Evolutionary conservation across 2,113 vertebrate species (phyloP).

Genomic region (Tragulus kanchil): DNA sequence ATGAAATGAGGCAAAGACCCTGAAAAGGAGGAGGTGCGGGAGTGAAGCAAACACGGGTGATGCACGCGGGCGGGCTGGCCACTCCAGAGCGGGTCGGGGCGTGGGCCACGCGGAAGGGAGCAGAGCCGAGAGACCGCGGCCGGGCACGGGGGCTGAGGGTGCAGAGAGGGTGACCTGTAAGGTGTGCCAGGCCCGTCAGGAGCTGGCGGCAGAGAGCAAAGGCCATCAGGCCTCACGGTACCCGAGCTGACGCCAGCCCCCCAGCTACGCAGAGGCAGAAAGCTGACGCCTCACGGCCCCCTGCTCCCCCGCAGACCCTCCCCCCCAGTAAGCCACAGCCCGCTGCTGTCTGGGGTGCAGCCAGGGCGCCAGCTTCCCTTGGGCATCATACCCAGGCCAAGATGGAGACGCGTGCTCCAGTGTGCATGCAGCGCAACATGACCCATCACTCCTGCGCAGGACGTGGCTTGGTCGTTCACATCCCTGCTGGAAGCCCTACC

Average conservation of each 20-base stretch:
- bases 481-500: background rate
- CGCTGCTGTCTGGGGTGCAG: background rate
- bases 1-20: background rate
- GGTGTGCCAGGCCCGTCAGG: background rate
- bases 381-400: background rate
- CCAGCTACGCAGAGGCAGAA: background rate
- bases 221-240: fast-evolving
- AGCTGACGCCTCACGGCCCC: background rate
- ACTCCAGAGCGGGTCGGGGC: background rate
- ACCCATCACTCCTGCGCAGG: background rate
- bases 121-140: background rate
- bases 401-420: background rate
- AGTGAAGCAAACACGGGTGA: background rate
- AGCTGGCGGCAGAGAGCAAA: background rate
- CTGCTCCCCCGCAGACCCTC: fast-evolving
- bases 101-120: background rate
- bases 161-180: too few species aligned
- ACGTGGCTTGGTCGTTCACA: background rate
- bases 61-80: background rate
- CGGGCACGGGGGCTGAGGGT: background rate
- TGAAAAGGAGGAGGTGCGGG: background rate
- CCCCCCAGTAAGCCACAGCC: background rate
- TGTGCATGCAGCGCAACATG: background rate
- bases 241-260: background rate
- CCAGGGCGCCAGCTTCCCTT: background rate